Evolutionary conservation across 2,888 invertebrate genomes (phyloP).

Genomic region (Heliconius sara): DNA sequence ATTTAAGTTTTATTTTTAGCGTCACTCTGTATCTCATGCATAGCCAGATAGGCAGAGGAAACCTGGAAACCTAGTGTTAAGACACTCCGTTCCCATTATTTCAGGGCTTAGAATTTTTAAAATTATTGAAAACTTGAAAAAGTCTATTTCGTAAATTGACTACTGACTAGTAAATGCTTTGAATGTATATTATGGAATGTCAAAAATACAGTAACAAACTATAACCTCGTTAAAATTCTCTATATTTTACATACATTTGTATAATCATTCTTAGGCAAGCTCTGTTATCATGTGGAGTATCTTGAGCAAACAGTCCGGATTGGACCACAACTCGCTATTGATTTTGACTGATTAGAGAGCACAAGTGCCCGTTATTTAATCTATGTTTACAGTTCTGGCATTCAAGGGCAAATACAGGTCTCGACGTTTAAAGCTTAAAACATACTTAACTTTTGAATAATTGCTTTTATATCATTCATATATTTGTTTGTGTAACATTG

Average conservation of each 20-base stretch:
- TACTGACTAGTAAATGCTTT: too few relatives aligned
- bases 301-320: conserved; percentile 65
- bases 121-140: neutral
- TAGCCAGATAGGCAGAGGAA: too few relatives aligned
- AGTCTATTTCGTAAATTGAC: neutral
- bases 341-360: conserved; percentile 70
- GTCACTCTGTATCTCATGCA: too few relatives aligned
- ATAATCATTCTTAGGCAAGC: conserved; percentile 46
- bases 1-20: neutral
- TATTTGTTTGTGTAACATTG: neutral
- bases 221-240: conserved; percentile 29
- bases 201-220: neutral
- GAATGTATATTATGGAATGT: neutral
- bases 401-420: conserved; percentile 48
- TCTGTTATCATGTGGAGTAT: conserved; percentile 64
- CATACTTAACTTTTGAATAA: conserved; percentile 25
- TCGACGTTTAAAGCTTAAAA: conserved; percentile 39
- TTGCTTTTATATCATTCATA: neutral
- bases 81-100: too few relatives aligned
- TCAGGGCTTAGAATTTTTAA: neutral
- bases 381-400: conserved; percentile 46
- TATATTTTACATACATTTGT: conserved; percentile 40
- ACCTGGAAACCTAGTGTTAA: too few relatives aligned
- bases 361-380: conserved; percentile 55
- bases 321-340: conserved; percentile 64